Evolutionary conservation across 2,888 invertebrate species (phyloP).

Genomic region (Pristionchus fissidentatus): DNA sequence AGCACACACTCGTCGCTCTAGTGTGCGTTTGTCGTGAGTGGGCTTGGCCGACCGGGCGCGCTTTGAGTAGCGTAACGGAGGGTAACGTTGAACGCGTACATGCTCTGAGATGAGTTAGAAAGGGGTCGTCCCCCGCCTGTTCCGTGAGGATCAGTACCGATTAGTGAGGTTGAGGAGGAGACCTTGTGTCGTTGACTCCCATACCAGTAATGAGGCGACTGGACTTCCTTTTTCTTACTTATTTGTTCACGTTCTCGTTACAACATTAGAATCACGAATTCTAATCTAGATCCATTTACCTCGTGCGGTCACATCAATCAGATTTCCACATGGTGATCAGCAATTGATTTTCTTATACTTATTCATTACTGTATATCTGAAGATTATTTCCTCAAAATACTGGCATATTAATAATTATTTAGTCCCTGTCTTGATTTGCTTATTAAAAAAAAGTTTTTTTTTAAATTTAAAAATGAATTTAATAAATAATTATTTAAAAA

Average conservation of each 20-base stretch:
- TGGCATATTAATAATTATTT: too few relatives aligned
- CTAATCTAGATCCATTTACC: too few relatives aligned
- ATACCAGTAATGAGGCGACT: conserved; percentile 21
- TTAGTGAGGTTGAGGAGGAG: conserved; percentile 48
- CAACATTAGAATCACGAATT: too few relatives aligned
- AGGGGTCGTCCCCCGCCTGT: conserved; percentile 29
- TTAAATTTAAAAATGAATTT: too few relatives aligned
- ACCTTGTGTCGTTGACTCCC: conserved; percentile 40
- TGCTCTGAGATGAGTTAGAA: conserved; percentile 49
- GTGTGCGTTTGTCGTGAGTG: conserved; percentile 40
- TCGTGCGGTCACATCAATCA: too few relatives aligned
- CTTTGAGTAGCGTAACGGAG: conserved; percentile 43
- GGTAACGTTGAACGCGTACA: conserved; percentile 42
- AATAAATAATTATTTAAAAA: too few relatives aligned
- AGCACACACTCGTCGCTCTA: conserved; percentile 23
- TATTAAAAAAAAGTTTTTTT: too few relatives aligned
- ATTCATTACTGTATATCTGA: too few relatives aligned
- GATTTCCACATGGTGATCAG: too few relatives aligned
- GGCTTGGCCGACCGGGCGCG: conserved; percentile 48
- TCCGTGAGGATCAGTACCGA: conserved; percentile 29
- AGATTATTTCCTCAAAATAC: too few relatives aligned
- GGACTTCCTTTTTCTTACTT: background rate
- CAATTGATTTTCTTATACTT: too few relatives aligned
- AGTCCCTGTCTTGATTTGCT: too few relatives aligned
- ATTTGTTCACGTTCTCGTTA: background rate